A percentile compares a stretch with the other conserved stretches of the same genome.
phyloP scores from a whole-genome alignment of 2,113 vertebrate species.

The Scartelaos histophorus region DNA sequence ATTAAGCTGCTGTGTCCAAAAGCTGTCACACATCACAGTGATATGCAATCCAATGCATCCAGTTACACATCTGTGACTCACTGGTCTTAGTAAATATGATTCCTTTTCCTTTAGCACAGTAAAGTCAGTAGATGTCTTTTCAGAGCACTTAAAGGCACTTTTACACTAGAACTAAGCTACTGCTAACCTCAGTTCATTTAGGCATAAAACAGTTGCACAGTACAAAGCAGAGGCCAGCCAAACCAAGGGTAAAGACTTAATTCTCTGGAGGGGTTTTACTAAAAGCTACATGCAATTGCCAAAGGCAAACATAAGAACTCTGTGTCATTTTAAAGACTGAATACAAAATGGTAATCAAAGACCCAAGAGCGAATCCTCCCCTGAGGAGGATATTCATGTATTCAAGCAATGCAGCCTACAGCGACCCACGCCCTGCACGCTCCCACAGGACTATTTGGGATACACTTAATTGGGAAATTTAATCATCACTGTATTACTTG shows the following conservation, averaged over 20 bases:
- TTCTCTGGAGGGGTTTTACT: slow-evolving; percentile 53
- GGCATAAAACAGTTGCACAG: slow-evolving; percentile 28
- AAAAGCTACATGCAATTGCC: slow-evolving; percentile 39
- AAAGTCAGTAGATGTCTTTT: slow-evolving; percentile 7
- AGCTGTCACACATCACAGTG: slow-evolving; percentile 30
- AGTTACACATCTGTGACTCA: slow-evolving; percentile 22
- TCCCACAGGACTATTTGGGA: not conserved
- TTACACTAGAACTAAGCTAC: slow-evolving; percentile 13
- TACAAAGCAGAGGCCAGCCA: slow-evolving; percentile 21
- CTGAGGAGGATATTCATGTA: slow-evolving; percentile 45
- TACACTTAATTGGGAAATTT: not conserved
- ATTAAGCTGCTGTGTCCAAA: slow-evolving; percentile 37
- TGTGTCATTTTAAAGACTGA: slow-evolving; percentile 51
- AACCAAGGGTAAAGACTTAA: slow-evolving; percentile 34
- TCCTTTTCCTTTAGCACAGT: slow-evolving; percentile 18
- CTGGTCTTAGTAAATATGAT: slow-evolving; percentile 4
- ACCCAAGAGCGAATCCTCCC: slow-evolving; percentile 54
- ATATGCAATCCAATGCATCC: slow-evolving; percentile 28
- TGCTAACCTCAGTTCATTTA: slow-evolving; percentile 26
- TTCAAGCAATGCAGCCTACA: slow-evolving; percentile 39
- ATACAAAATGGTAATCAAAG: slow-evolving; percentile 56
- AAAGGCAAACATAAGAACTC: slow-evolving; percentile 48
- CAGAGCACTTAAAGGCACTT: not conserved
- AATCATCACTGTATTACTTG: slow-evolving; percentile 7
- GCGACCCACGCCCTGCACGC: slow-evolving; percentile 23